A percentile compares a stretch with the other conserved stretches of the same genome.
Evolutionary conservation across 2,797 vertebrate species (phyloP).

Genomic region (Phrynocephalus vlangalii): DNA sequence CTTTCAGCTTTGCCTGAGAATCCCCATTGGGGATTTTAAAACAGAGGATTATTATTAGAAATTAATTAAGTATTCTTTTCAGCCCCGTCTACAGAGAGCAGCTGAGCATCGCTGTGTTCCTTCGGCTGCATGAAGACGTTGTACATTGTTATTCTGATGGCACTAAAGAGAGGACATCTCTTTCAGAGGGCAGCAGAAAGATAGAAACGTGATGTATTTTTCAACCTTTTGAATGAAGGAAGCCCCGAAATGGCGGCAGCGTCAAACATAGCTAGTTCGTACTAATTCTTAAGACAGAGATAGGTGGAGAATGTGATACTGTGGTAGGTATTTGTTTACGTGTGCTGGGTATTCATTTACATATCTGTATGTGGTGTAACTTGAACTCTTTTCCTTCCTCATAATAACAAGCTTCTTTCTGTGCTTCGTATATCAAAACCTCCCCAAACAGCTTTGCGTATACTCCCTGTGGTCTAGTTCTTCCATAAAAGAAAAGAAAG

Average conservation of each 20-base stretch:
- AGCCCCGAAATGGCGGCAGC: slow-evolving; percentile 57
- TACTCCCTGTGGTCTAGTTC: slow-evolving; percentile 24
- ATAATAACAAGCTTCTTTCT: slow-evolving; percentile 17
- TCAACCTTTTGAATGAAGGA: slow-evolving; percentile 62
- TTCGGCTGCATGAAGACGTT: slow-evolving; percentile 68
- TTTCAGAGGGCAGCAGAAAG: slow-evolving; percentile 59
- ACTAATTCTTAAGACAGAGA: slow-evolving; percentile 44
- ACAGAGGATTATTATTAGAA: slow-evolving; percentile 76
- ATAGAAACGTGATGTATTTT: slow-evolving; percentile 59
- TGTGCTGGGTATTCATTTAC: slow-evolving; percentile 31
- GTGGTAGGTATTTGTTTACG: slow-evolving; percentile 30
- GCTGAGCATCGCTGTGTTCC: slow-evolving; percentile 60
- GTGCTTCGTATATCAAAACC: slow-evolving; percentile 20
- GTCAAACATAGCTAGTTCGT: slow-evolving; percentile 56
- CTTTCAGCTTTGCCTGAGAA: slow-evolving; percentile 64
- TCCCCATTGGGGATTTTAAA: slow-evolving; percentile 65
- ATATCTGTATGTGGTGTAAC: slow-evolving; percentile 30
- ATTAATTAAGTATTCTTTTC: slow-evolving; percentile 76
- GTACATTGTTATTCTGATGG: slow-evolving; percentile 64
- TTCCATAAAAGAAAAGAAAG: neutral
- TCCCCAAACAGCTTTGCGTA: neutral
- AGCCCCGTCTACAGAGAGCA: slow-evolving; percentile 62
- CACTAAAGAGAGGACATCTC: neutral
- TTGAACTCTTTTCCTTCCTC: neutral
- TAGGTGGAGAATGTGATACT: slow-evolving; percentile 20